A percentile compares a stretch with the other conserved stretches of the same genome.
phyloP scores from a whole-genome alignment of 2,888 invertebrate species.

The Netelia melanura region DNA sequence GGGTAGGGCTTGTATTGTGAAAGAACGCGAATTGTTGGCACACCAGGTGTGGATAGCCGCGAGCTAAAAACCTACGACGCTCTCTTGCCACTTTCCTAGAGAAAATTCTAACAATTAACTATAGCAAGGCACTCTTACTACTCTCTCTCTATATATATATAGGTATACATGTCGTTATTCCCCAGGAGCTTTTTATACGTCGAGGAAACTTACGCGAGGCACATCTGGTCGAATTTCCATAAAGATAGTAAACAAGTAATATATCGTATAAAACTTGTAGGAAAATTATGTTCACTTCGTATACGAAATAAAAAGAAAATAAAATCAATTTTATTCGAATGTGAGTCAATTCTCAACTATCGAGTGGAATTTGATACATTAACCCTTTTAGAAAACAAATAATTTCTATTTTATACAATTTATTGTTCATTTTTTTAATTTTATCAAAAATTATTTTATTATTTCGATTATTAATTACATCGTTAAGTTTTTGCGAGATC shows the following conservation, averaged over 20 bases:
- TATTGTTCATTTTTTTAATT: too few species aligned
- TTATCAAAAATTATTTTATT: too few species aligned
- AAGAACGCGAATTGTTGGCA: slow-evolving; percentile 66
- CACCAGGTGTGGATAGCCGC: slow-evolving; percentile 60
- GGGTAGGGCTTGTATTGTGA: slow-evolving; percentile 7
- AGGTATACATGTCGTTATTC: not conserved
- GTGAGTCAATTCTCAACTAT: too few species aligned
- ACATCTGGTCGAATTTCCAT: not conserved
- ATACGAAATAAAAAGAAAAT: too few species aligned
- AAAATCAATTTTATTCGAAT: too few species aligned
- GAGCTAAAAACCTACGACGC: slow-evolving; percentile 59
- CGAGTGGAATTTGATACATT: too few species aligned
- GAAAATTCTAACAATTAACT: slow-evolving; percentile 28
- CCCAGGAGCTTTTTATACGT: not conserved
- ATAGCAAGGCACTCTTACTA: not conserved
- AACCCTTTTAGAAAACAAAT: too few species aligned
- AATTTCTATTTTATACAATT: too few species aligned
- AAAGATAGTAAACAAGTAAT: not conserved
- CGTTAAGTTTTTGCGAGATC: too few species aligned
- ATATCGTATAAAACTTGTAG: too few species aligned
- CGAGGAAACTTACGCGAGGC: slow-evolving; percentile 3
- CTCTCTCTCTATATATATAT: slow-evolving; percentile 2
- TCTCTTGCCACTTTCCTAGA: slow-evolving; percentile 37
- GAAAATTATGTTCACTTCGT: too few species aligned
- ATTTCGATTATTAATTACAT: too few species aligned